Evolutionary conservation across 2,888 invertebrate genomes (phyloP), one percentile per base, ranked within the genome.

Genomic region (Nymphalis urticae): DNA sequence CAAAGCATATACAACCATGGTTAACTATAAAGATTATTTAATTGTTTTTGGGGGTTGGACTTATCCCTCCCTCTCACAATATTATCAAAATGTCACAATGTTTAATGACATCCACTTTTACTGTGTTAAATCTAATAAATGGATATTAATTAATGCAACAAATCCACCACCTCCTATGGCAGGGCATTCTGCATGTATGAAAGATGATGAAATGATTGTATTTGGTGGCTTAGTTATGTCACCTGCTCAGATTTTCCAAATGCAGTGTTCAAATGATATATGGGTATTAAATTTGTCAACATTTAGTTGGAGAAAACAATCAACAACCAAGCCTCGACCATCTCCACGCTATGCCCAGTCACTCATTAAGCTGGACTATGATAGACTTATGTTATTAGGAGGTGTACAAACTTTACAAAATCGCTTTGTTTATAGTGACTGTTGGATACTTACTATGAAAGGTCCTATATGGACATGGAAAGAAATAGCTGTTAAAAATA

Each of bases 21-120:
- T 98, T n/a, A 94, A 95, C 75, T 97, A 98, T 89, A 95, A 96
- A 77, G 96, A 97, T 79, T 95, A 94, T 75, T 93, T 99, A 75
- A 94, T 97, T 72, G 91, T 99, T 64, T 99, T 98, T 92, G 99
- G 99, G 56, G 99, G 99, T 8, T 98, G 98, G 97, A 96, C 98
- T 16, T 97, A 98, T 88, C 98, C 98, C 32, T 96, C 97, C 74
- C 92, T 97, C 68, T 95, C 97, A 85, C 97, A 97, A 62, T 94
- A 96, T 61, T 96, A 96, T 84, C 97, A 97, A 86, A 96, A 95
- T 77, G 96, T 97, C 93, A 95, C 96, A 76, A 94, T 98, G 85
- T 98, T 98, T 85, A 97, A 97, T 86, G 98, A 98, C 88, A 93
- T 98, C 65, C 98, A 99, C 84, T 94, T 96, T 69, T 98, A 97